phyloP scores from a whole-genome alignment of 2,888 invertebrate species.

The Macrophya alboannulata region DNA sequence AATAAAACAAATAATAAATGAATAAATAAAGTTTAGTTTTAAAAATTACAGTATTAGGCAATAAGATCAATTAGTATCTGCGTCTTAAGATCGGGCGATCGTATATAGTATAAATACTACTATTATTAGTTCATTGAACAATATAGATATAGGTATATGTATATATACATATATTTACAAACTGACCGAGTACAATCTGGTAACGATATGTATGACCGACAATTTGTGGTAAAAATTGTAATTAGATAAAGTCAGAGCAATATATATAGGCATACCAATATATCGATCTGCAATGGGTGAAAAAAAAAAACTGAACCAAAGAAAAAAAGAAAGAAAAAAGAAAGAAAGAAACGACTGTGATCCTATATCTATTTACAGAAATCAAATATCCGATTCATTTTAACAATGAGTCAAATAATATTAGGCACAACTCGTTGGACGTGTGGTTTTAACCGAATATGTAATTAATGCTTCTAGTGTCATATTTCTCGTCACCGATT shows the following conservation, averaged over 20 bases:
- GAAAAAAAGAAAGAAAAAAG: background rate
- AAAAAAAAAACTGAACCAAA: background rate
- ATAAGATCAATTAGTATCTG: slow-evolving; percentile 19
- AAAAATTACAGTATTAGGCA: background rate
- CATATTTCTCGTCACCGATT: slow-evolving; percentile 9
- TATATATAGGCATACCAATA: too few relatives aligned
- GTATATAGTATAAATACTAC: background rate
- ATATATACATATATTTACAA: too few relatives aligned
- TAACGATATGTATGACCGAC: background rate
- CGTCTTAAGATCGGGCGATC: background rate
- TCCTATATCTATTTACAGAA: slow-evolving; percentile 43
- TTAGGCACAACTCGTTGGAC: slow-evolving; percentile 35
- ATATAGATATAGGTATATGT: too few relatives aligned
- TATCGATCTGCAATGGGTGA: background rate
- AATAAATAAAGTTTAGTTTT: background rate
- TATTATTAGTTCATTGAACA: background rate
- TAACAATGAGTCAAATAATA: slow-evolving; percentile 50
- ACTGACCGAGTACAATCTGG: background rate
- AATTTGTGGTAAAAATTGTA: slow-evolving; percentile 44
- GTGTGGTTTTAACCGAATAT: slow-evolving; percentile 37
- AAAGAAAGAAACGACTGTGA: background rate
- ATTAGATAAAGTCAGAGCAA: slow-evolving; percentile 35
- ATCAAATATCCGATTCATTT: slow-evolving; percentile 36
- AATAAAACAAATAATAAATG: too few relatives aligned
- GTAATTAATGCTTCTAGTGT: slow-evolving; percentile 50